These are phyloP conservation scores for Verasper variegatus DNA, from an alignment of 2,113 vertebrate species.

Conservation along the genomic window DNA sequence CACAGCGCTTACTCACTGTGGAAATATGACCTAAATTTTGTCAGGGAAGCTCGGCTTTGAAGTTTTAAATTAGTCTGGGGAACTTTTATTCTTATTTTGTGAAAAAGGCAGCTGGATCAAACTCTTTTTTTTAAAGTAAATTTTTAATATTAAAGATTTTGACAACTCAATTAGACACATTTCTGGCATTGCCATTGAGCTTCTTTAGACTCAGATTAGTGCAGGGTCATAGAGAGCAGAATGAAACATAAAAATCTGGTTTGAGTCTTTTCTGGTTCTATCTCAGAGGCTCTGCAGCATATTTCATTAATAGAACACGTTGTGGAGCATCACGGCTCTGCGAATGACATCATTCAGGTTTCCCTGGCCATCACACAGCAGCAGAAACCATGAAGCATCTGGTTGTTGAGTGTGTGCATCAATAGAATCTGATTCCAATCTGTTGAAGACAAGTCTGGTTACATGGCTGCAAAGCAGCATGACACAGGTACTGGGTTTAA, in stretches of 20 bases:
- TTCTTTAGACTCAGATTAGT: background rate
- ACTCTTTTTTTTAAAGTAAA: slow-evolving; percentile 51
- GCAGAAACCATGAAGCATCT: slow-evolving; percentile 37
- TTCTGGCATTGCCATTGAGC: slow-evolving; percentile 38
- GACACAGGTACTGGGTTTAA: too few relatives aligned
- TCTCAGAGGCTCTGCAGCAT: background rate
- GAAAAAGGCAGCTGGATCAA: slow-evolving; percentile 49
- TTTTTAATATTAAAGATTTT: slow-evolving; percentile 71
- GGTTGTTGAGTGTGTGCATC: too few relatives aligned
- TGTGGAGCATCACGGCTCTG: slow-evolving; percentile 24
- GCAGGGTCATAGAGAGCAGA: slow-evolving; percentile 15
- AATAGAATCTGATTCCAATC: too few relatives aligned
- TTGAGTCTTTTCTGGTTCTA: slow-evolving; percentile 2
- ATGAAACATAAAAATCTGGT: slow-evolving; percentile 6
- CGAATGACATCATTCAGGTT: slow-evolving; percentile 43
- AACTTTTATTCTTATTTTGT: slow-evolving; percentile 72
- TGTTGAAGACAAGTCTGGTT: too few relatives aligned
- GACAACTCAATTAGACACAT: slow-evolving; percentile 56
- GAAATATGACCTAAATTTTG: slow-evolving; percentile 83
- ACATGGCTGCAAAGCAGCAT: too few relatives aligned
- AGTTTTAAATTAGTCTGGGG: slow-evolving; percentile 81
- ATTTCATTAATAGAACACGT: slow-evolving; percentile 22
- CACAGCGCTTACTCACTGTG: slow-evolving; percentile 83
- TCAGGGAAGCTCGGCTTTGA: slow-evolving; percentile 84
- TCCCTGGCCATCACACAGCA: slow-evolving; percentile 17